phyloP scores from a whole-genome alignment of 2,113 vertebrate genomes.

The Sinocyclocheilus anshuiensis region DNA sequence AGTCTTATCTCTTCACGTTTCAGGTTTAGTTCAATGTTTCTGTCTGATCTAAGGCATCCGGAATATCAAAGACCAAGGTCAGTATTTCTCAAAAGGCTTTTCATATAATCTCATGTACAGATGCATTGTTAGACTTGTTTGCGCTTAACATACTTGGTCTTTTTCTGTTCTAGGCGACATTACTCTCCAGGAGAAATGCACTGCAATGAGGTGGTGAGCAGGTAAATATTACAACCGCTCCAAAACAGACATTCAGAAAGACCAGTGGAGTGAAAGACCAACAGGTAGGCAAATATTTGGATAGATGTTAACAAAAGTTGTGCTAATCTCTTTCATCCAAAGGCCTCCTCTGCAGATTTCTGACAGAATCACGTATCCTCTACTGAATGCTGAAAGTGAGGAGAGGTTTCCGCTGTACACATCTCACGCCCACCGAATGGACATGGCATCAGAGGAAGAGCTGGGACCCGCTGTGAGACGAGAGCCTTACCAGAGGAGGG shows the following conservation, averaged over 20 bases:
- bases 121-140: background rate
- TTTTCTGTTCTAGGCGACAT: background rate
- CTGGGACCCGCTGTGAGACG: background rate
- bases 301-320: background rate
- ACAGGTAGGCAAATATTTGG: background rate
- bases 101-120: background rate
- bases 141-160: background rate
- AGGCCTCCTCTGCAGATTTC: slow-evolving; percentile 18
- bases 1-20: background rate
- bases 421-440: slow-evolving; percentile 33
- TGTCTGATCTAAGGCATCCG: background rate
- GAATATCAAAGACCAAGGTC: slow-evolving; percentile 26
- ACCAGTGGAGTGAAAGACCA: background rate
- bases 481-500: background rate
- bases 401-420: slow-evolving; percentile 20
- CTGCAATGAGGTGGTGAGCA: background rate
- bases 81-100: background rate
- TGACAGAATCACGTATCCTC: background rate
- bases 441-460: slow-evolving; percentile 25
- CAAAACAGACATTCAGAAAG: background rate
- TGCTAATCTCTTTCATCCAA: background rate
- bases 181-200: slow-evolving; percentile 21
- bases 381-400: slow-evolving; percentile 34
- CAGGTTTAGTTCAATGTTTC: slow-evolving; percentile 29
- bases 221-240: background rate